phyloP scores from a whole-genome alignment of 2,888 invertebrate species.

The Diplolepis rosae region DNA sequence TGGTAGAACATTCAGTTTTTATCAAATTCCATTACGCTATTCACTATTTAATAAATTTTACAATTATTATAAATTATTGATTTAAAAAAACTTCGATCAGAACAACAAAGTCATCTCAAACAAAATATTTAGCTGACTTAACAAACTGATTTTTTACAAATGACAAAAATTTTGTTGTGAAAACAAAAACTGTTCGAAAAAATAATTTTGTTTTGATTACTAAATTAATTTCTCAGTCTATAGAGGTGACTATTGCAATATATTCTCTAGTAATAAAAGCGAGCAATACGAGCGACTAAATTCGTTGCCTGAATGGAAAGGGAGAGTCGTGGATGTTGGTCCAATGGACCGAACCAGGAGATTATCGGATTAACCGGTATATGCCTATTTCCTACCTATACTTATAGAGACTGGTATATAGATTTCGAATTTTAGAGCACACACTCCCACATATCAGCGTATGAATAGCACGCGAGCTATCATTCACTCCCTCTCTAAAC shows the following conservation, averaged over 20 bases:
- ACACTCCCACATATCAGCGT: conserved; percentile 17
- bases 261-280: conserved; percentile 20
- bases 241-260: conserved; percentile 17
- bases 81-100: too few species aligned
- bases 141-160: too few species aligned
- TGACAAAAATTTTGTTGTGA: too few species aligned
- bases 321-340: conserved; percentile 28
- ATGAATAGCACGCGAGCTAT: conserved; percentile 41
- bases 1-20: too few species aligned
- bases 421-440: conserved; percentile 1
- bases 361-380: conserved; percentile 68
- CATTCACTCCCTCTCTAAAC: conserved; percentile 36
- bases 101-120: too few species aligned
- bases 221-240: background rate
- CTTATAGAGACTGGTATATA: background rate
- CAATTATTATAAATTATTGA: too few species aligned
- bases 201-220: too few species aligned
- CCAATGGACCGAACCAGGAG: conserved; percentile 59
- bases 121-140: too few species aligned
- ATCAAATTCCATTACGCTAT: too few species aligned
- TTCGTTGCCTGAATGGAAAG: background rate
- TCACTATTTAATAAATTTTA: too few species aligned
- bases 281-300: conserved; percentile 3
- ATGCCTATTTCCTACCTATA: conserved; percentile 27
- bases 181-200: too few species aligned